Evolutionary conservation across 2,888 invertebrate genomes (phyloP).

Genomic region (Himalopsyche japonica): DNA sequence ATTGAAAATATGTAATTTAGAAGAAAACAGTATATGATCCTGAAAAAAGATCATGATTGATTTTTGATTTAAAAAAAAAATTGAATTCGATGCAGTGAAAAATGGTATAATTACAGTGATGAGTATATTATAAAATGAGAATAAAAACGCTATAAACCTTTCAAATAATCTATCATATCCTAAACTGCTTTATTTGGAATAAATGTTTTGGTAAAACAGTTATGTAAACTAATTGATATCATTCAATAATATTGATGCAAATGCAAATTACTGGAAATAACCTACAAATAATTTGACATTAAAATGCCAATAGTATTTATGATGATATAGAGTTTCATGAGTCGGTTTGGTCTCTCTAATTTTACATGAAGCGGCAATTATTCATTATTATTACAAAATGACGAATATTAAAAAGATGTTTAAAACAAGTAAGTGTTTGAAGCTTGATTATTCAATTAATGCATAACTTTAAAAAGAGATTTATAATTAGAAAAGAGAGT

Average conservation of each 20-base stretch:
- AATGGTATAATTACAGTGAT: too few species aligned
- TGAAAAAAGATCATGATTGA: too few species aligned
- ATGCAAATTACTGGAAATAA: neutral
- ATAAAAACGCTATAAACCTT: too few species aligned
- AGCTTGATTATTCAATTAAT: neutral
- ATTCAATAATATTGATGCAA: neutral
- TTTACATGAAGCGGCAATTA: neutral
- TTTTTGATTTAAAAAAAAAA: too few species aligned
- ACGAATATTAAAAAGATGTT: neutral
- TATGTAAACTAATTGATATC: too few species aligned
- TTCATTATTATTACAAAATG: neutral
- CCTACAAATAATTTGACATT: neutral
- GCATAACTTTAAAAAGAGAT: neutral
- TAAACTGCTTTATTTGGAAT: too few species aligned
- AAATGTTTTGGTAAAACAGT: too few species aligned
- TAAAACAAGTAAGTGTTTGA: neutral
- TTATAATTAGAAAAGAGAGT: neutral
- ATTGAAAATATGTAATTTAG: too few species aligned
- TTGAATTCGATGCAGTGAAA: too few species aligned
- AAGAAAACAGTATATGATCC: too few species aligned
- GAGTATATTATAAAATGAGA: too few species aligned
- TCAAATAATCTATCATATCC: too few species aligned
- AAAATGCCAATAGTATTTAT: neutral
- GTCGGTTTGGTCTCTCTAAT: neutral
- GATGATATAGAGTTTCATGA: neutral